Conservation (phyloP, 2,113 vertebrate genomes). For the Eudyptes chrysolophus region DNA sequence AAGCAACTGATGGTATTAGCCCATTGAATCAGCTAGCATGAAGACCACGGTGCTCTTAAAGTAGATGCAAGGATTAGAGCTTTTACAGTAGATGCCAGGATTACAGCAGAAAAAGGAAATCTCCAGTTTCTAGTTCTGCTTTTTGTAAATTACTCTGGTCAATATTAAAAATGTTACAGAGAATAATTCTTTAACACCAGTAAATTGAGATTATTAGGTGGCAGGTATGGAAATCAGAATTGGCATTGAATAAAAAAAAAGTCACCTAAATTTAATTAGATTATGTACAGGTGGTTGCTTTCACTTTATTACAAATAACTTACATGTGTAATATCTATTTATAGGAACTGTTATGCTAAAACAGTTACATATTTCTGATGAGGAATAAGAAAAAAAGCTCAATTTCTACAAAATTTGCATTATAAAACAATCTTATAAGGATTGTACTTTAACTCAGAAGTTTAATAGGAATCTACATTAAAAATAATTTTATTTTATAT, state of each 20-base stretch:
- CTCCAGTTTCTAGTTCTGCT: not conserved
- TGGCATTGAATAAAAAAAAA: not conserved
- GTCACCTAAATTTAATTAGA: not conserved
- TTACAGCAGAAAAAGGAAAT: not conserved
- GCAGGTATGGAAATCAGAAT: not conserved
- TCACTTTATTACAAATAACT: not conserved
- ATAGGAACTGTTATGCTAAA: not conserved
- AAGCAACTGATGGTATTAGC: not conserved
- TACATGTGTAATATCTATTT: not conserved
- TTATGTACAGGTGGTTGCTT: not conserved
- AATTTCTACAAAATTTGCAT: not conserved
- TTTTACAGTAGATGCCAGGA: not conserved
- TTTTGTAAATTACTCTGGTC: not conserved
- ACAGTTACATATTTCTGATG: not conserved
- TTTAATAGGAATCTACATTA: not conserved
- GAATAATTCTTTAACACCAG: not conserved
- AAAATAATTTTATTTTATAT: not conserved
- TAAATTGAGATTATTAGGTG: not conserved
- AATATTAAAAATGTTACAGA: not conserved
- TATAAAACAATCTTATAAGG: not conserved
- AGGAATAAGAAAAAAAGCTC: not conserved
- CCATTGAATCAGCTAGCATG: not conserved
- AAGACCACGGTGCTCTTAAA: not conserved
- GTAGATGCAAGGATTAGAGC: not conserved
- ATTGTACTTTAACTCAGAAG: not conserved